Evolutionary conservation across 2,888 invertebrate species (phyloP).

Genomic region (Eugnorisma glareosa): DNA sequence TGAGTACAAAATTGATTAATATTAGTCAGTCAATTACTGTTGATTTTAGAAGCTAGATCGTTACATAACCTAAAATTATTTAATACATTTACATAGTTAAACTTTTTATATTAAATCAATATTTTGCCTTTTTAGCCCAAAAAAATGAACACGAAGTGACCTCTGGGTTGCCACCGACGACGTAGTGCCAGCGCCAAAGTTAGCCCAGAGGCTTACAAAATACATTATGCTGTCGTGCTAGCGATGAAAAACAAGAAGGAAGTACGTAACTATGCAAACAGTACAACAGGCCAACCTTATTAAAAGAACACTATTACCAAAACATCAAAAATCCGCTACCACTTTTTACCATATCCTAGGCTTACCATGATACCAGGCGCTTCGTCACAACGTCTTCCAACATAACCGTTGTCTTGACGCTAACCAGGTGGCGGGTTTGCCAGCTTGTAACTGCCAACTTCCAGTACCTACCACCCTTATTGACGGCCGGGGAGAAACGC

Average conservation of each 20-base stretch:
- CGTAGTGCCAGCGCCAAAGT: not conserved
- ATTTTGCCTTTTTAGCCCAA: not conserved
- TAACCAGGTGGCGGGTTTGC: slow-evolving; percentile 72
- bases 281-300: not conserved
- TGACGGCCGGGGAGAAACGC: slow-evolving; percentile 55
- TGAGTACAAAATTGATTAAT: not conserved
- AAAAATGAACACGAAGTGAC: not conserved
- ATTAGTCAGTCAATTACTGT: too few species aligned
- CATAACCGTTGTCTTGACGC: slow-evolving; percentile 57
- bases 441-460: slow-evolving; percentile 57
- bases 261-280: not conserved
- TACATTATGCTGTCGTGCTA: too few species aligned
- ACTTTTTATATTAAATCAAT: not conserved
- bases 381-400: slow-evolving; percentile 25
- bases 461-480: slow-evolving; percentile 45
- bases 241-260: not conserved
- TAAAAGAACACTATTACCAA: not conserved
- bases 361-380: not conserved
- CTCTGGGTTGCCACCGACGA: not conserved
- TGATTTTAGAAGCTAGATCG: not conserved
- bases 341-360: not conserved
- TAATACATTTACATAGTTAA: too few species aligned
- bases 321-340: slow-evolving; percentile 21
- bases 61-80: not conserved
- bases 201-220: too few species aligned